phyloP scores from a whole-genome alignment of 2,113 vertebrate species.

The Oophaga pumilio region DNA sequence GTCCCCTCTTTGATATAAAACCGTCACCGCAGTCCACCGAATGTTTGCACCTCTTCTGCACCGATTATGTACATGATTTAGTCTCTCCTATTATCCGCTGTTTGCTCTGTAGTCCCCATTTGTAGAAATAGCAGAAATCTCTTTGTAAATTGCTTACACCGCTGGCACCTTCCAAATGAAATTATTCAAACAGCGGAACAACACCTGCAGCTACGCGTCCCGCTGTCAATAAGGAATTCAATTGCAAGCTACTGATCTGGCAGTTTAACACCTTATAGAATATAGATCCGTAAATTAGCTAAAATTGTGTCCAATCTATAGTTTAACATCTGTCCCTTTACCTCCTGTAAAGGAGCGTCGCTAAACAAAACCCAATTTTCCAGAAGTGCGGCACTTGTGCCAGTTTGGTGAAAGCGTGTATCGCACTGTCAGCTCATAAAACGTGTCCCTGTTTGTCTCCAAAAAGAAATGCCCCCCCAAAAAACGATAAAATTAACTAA shows the following conservation, averaged over 20 bases:
- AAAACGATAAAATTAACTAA: neutral
- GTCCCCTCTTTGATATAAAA: too few species aligned
- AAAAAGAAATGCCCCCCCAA: neutral
- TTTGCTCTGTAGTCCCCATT: constrained; percentile 13
- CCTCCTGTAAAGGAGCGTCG: neutral
- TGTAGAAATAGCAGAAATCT: constrained; percentile 20
- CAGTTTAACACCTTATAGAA: constrained; percentile 28
- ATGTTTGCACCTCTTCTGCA: neutral
- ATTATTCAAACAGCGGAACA: constrained; percentile 11
- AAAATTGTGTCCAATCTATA: constrained; percentile 20
- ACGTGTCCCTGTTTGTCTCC: neutral
- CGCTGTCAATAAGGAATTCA: constrained; percentile 26
- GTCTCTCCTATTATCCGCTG: neutral
- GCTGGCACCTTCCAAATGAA: constrained; percentile 30
- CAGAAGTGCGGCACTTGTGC: neutral
- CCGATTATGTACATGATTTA: neutral
- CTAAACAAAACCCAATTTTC: neutral
- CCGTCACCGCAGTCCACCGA: too few species aligned
- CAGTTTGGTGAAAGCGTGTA: neutral
- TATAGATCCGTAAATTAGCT: constrained; percentile 27
- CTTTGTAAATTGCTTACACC: constrained; percentile 26
- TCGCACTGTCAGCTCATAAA: neutral
- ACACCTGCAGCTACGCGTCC: constrained; percentile 8
- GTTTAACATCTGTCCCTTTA: constrained; percentile 19
- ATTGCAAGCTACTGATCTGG: constrained; percentile 20